Base-by-base conservation (phyloP, 37 sponge, comb jelly and placozoan genomes). In the Lycopodina hypogea region DNA sequence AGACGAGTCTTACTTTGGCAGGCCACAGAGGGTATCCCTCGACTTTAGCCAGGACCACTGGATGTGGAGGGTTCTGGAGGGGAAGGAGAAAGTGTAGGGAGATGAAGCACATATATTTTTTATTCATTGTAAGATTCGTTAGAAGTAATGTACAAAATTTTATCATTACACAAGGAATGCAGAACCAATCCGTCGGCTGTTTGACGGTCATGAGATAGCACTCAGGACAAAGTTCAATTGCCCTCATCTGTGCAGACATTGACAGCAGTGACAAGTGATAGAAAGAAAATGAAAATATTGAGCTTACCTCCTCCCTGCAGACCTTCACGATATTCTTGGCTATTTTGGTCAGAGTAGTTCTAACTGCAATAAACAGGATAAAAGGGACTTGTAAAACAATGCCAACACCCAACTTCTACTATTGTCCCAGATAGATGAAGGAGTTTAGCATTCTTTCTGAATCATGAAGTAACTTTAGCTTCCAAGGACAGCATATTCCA, bases 11-110 rank as follows among this genome's bases (percentile, higher is more conserved):
- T 60, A 88, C 93, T 75, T 97, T 97, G 52, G 93, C 97, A 35
- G 97, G 97, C 97, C 97, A 97, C 24, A 87, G 63, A 11, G 97
- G 97, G 68, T 94, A 91, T 0, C 97, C 94, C 50, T 87, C 68
- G 35, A 97, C 85, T 71, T 97, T 93, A 17, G 97, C 97, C 87
- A 92, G 79, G 2, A 95, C 93, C 23, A 92, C 83, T 2, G 78
- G 76, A 68, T 95, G 96, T 2, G 93, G 88, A 0, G 94, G 87
- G 41, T 76, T 72, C 84, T 87, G 61, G 1, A 42, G 23, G 42
- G 1, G 36, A 38, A 8, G n/a, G 23, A 32, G n/a, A 77, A 30
- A 62, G 37, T 4, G 67, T 35, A 69, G n/a, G n/a, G n/a, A n/a
- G n/a, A n/a, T n/a, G n/a, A n/a, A n/a, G n/a, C n/a, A n/a, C n/a